A percentile compares a stretch with the other conserved stretches of the same genome.
phyloP scores from a whole-genome alignment of 2,113 vertebrate species.

The Corapipo altera region DNA sequence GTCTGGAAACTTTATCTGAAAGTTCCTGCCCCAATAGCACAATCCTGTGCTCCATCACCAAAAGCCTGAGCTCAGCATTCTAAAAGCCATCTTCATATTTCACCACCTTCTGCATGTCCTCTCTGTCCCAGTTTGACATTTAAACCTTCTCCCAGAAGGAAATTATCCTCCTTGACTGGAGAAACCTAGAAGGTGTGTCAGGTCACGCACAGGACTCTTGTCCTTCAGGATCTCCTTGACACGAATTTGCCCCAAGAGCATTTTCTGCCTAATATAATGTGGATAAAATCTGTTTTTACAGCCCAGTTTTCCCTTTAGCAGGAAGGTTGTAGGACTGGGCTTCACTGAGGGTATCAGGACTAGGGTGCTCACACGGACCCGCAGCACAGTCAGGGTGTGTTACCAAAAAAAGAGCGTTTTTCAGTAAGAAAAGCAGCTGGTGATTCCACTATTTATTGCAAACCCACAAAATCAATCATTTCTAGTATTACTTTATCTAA shows the following conservation, averaged over 20 bases:
- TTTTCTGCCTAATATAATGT: not conserved
- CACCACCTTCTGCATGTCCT: not conserved
- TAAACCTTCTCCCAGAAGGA: not conserved
- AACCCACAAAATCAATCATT: not conserved
- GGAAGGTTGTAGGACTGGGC: not conserved
- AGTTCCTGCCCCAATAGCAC: not conserved
- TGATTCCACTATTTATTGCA: not conserved
- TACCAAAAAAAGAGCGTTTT: not conserved
- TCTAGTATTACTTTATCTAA: not conserved
- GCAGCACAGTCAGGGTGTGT: not conserved
- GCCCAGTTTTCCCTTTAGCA: not conserved
- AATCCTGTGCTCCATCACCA: not conserved
- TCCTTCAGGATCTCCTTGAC: not conserved
- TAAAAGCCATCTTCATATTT: not conserved
- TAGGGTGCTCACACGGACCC: not conserved
- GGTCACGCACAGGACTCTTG: not conserved
- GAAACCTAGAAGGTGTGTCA: not conserved
- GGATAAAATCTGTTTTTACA: slow-evolving; percentile 14
- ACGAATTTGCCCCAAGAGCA: not conserved
- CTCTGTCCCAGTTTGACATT: not conserved
- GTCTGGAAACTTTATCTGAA: slow-evolving; percentile 34
- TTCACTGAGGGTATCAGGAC: not conserved
- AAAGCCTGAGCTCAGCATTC: not conserved
- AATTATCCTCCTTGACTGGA: not conserved
- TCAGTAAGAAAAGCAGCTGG: not conserved